Base-by-base conservation (phyloP, 2,113 vertebrate genomes). In the Ascaphus truei region DNA sequence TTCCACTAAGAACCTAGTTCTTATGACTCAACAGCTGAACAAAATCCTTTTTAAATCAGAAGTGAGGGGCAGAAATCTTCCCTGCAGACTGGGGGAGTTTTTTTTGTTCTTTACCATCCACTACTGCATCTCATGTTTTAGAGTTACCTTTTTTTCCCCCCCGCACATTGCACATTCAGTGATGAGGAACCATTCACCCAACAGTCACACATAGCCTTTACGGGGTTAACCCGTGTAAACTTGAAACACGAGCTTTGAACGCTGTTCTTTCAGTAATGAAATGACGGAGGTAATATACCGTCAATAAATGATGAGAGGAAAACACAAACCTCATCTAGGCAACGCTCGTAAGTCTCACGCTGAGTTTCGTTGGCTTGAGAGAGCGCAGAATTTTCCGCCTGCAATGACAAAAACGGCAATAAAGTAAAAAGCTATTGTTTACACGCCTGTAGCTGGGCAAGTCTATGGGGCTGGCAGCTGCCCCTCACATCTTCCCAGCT, bases 341-440 rank as follows among this genome's bases (percentile, higher is more conserved):
- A 98, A 76, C 95, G 88, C 64, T 98, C 96, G 0, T 98, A 97
- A 0, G 95, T 95, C 55, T 98, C 95, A 61, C 95, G 77, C 81
- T 98, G 96, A 83, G 90, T 98, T 85, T 98, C 96, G 0, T 97
- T 98, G 48, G 94, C 95, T 82, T 96, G 86, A 56, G 93, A 85
- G 64, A 98, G 90, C 4, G 94, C 91, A 0, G 90, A 91, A 66
- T 98, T 98, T 76, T 98, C 96, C 0, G 93, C 93, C 96, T 98
- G 72, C 7, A 51, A 57, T 66, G 68, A 31, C 33, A 16, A 27
- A 2, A 3, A 41, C 6, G 18, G 18, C 12, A 8, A 37, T 5
- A 41, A 16, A 43, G 3, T 2, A 7, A 43, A 43, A 15, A n/a
- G n/a, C n/a, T n/a, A n/a, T n/a, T n/a, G n/a, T n/a, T n/a, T 7